These are phyloP conservation scores for Amblyopsis hoosieri DNA, from an alignment of 2,797 vertebrate species.

Conservation along the genomic window DNA sequence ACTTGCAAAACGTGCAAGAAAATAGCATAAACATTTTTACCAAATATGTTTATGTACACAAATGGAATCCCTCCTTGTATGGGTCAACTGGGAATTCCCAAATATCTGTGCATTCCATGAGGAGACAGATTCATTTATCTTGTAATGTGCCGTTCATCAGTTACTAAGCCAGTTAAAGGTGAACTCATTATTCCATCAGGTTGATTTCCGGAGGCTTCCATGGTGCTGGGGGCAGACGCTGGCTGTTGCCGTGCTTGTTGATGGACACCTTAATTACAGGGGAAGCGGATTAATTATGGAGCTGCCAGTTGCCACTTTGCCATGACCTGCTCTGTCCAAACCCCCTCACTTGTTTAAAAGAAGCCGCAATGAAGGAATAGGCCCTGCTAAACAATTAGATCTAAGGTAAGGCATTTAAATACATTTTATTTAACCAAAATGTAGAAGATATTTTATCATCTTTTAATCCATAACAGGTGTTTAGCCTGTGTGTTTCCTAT, in stretches of 20 bases:
- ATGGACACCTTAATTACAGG: slow-evolving; percentile 81
- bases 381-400: too few species aligned
- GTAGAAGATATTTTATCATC: too few species aligned
- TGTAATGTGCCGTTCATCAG: slow-evolving; percentile 34
- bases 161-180: slow-evolving; percentile 54
- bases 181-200: slow-evolving; percentile 61
- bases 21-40: too few species aligned
- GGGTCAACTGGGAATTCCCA: not conserved
- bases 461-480: too few species aligned
- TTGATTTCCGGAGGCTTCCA: slow-evolving; percentile 32
- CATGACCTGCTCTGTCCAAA: slow-evolving; percentile 65
- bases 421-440: too few species aligned
- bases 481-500: slow-evolving; percentile 62
- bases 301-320: slow-evolving; percentile 58
- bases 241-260: slow-evolving; percentile 57
- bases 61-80: not conserved
- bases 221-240: slow-evolving; percentile 15
- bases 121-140: slow-evolving; percentile 27
- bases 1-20: too few species aligned
- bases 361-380: slow-evolving; percentile 18
- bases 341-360: slow-evolving; percentile 6
- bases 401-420: too few species aligned
- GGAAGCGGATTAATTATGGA: slow-evolving; percentile 82
- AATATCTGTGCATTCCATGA: not conserved
- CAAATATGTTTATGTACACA: too few species aligned